A percentile compares a stretch with the other conserved stretches of the same genome.
These are phyloP conservation scores for Fukomys damarensis DNA, from an alignment of 2,113 vertebrate species.

Conservation along the genomic window DNA sequence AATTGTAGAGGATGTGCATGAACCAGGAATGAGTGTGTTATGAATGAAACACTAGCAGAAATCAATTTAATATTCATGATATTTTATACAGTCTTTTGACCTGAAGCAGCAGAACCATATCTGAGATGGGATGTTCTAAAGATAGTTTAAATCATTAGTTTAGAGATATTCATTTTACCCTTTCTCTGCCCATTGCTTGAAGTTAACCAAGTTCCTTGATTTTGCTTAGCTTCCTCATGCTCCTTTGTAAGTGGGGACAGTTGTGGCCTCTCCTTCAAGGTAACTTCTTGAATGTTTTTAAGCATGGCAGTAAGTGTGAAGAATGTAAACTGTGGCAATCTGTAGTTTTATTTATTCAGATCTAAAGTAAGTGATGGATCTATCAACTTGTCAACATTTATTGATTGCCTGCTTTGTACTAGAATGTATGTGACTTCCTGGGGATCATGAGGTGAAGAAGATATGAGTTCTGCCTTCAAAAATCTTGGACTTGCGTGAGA, in stretches of 20 bases:
- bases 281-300: neutral
- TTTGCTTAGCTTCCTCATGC: neutral
- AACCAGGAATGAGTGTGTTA: neutral
- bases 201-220: conserved; percentile 16
- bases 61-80: neutral
- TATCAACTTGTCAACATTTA: neutral
- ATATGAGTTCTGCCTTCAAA: neutral
- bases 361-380: neutral
- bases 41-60: neutral
- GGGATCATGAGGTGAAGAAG: neutral
- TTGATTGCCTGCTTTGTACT: neutral
- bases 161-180: neutral
- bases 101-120: neutral
- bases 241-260: neutral
- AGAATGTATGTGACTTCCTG: neutral
- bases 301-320: neutral
- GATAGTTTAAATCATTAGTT: neutral
- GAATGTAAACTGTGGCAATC: neutral
- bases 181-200: neutral
- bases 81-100: neutral
- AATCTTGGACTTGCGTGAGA: neutral
- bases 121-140: neutral
- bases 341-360: neutral
- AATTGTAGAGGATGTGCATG: neutral
- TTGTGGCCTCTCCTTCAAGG: neutral